Evolutionary conservation across 2,797 vertebrate genomes (phyloP), one percentile per base, ranked within the genome.

Genomic region (Clamator glandarius): DNA sequence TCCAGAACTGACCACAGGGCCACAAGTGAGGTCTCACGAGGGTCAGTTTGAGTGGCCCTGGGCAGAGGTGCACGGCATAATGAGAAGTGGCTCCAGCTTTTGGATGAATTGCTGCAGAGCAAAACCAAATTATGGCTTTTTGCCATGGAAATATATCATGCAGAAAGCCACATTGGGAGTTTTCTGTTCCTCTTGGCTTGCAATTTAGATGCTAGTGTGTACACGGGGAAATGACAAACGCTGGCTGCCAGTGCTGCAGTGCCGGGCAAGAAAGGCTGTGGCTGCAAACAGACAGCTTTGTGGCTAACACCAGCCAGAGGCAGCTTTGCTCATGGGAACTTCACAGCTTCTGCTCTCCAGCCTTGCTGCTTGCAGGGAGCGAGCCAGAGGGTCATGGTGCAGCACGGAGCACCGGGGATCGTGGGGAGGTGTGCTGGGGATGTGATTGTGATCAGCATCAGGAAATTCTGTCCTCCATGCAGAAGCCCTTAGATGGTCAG

Each of bases 241-340:
- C 26, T 1, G 1, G 28, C 52, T 55, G 74, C 8, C 54, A 1
- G 77, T 1, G 0, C n/a, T 5, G 8, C 36, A 5, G 1, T 0
- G 7, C 48, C 0, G 7, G 8, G 31, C 48, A 76, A 50, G 73
- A 50, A 52, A 24, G 12, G 63, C 19, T 81, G 64, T 11, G 85
- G 84, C 61, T 84, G 54, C 67, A 42, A 33, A 51, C 61, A 52
- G 64, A 25, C 48, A 17, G 39, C 33, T 20, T 29, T 54, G 94
- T 54, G 92, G 78, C 55, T 94, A n/a, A 48, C 81, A 67, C 48
- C 78, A 74, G 52, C 42, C 64, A 44, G n/a, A 20, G 48, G 55
- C 58, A 80, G 52, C 69, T 78, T 64, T n/a, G 74, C 63, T 90
- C 59, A 66, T 8, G 83, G 79, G 35, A 90, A 76, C 67, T 78